Conservation (phyloP, 2,888 invertebrate species). For the Diplolepis rosae region DNA sequence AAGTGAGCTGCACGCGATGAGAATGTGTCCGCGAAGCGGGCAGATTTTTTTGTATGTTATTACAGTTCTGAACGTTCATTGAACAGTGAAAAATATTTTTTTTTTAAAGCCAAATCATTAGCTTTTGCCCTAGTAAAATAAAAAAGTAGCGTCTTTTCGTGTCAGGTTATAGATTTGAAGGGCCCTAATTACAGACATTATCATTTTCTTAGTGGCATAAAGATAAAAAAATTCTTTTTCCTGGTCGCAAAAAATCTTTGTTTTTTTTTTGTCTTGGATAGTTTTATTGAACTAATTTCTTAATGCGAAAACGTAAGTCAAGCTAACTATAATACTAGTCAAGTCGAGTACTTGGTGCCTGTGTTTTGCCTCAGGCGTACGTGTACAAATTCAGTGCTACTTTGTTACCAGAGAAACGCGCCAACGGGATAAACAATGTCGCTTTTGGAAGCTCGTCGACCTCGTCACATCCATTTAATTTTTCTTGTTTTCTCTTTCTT, state of each 20-base stretch:
- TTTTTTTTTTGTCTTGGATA: too few species aligned
- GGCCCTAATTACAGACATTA: too few species aligned
- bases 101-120: too few species aligned
- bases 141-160: too few species aligned
- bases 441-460: slow-evolving; percentile 4
- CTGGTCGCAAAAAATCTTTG: background rate
- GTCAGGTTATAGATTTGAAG: too few species aligned
- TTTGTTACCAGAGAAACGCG: background rate
- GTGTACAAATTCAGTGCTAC: background rate
- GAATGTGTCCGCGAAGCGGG: too few species aligned
- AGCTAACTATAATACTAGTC: background rate
- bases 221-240: slow-evolving; percentile 3
- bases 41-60: too few species aligned
- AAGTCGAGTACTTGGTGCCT: background rate
- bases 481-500: slow-evolving; percentile 12
- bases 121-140: too few species aligned
- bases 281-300: slow-evolving; percentile 20
- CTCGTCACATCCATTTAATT: slow-evolving; percentile 27
- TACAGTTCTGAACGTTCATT: too few species aligned
- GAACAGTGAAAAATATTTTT: too few species aligned
- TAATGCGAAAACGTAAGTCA: background rate
- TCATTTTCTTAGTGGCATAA: background rate
- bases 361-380: background rate
- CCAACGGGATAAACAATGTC: slow-evolving; percentile 4
- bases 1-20: too few species aligned